Base-by-base conservation (phyloP, 2,888 invertebrate genomes). In the Calameuta filiformis region DNA sequence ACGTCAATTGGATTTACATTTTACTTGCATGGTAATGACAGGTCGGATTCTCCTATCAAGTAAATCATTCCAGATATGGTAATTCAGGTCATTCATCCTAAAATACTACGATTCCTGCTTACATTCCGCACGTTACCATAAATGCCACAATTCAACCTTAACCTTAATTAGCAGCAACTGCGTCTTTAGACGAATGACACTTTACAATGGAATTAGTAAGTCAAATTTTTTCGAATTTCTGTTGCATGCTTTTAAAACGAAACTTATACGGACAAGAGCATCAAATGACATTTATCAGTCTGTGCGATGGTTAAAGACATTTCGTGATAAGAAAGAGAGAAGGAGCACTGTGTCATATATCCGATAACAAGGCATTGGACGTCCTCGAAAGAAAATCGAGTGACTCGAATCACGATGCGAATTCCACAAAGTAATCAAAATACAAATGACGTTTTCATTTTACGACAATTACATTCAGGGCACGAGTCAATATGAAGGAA, bases 321-420 rank as follows among this genome's bases (percentile, higher is more conserved):
- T 40, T 40, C 6, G 9, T 6, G 56, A 56, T 56, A 56, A 56
- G 23, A 23, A 23, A 23, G 40, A 23, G 23, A 9, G 23, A 6
- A 9, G 9, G 9, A 6, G 23, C 4, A 2, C 23, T 23, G 0
- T 9, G 2, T 2, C 9, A 56, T 56, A 23, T 9, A 23, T 56
- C 23, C 23, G 56, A 56, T 56, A 56, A 56, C 56, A 9, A 56
- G 56, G 23, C 23, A 56, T 9, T 23, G 56, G 6, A 56, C 56
- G 23, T 56, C 56, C 56, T 56, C 56, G 56, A 56, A 9, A 15
- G 23, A 56, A 56, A 56, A 56, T 56, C 31, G 31, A 71, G 71
- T 71, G 71, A 71, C 33, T 71, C 34, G 71, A 71, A 71, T 71
- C 71, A 23, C 71, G 31, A 71, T 71, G 71, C 71, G 71, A 34